Evolutionary conservation across 2,888 invertebrate genomes (phyloP), one percentile per base, ranked within the genome.

Genomic region (Trissoscelio sp.): DNA sequence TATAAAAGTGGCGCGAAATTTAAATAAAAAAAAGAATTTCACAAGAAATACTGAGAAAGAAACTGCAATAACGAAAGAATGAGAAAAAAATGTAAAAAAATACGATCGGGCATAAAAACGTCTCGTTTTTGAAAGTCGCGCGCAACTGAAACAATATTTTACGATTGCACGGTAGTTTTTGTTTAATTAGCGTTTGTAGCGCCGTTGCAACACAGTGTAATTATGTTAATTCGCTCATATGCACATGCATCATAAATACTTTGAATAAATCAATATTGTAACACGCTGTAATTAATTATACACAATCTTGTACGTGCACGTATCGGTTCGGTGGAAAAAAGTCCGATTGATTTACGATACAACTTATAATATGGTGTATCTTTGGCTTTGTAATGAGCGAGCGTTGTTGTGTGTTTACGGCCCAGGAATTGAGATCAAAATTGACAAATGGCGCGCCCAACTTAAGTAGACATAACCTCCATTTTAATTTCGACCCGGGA

Each of bases 201-300:
- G 46, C 9, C 57, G 69, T 80, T 80, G 74, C 79, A 64, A 80
- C 79, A 74, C 48, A 60, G 73, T 55, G 79, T 31, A 80, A 80
- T 80, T 80, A 80, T 80, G 79, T 57, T 80, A 80, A 80, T 80
- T 62, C 66, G 74, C 48, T 55, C 64, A 34, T 69, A 69, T 51
- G 79, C 69, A 74, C 69, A 69, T 74, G 74, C 46, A 74, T 80
- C 69, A 80, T 74, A 69, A 74, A 74, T 80, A 69, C 74, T 55
- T 74, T 57, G 73, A 80, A 80, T 80, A 80, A 80, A 80, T 80
- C 79, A 80, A 80, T 80, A 80, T 73, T 74, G 69, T 74, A 80
- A 69, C 74, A 74, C 51, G 74, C 46, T 69, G 74, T 69, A 80
- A 80, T 80, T 80, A 80, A 80, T 80, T 74, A 79, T 62, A 69